Evolutionary conservation across 1,140 invertebrate genomes (phyloP).

Genomic region (Sitobion miscanthi): DNA sequence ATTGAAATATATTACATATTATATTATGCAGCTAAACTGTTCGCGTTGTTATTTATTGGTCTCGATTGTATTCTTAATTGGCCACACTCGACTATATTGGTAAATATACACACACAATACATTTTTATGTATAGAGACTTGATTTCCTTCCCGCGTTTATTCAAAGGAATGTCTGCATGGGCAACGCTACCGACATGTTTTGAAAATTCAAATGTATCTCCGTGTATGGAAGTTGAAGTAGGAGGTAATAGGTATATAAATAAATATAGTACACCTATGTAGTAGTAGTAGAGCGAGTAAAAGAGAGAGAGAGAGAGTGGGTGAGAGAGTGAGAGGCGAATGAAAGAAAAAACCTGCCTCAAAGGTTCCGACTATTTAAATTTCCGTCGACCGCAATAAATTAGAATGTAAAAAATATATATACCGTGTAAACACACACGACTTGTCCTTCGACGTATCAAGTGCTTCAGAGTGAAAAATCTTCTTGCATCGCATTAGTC

Average conservation of each 20-base stretch:
- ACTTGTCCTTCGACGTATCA: slow-evolving; percentile 46
- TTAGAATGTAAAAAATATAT: slow-evolving; percentile 39
- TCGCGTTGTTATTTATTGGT: slow-evolving; percentile 36
- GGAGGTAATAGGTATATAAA: neutral
- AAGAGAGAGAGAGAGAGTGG: too few species aligned
- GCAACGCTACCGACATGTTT: slow-evolving; percentile 26
- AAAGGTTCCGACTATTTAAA: slow-evolving; percentile 50
- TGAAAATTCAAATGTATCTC: slow-evolving; percentile 5
- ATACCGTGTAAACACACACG: slow-evolving; percentile 20
- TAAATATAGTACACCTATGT: neutral
- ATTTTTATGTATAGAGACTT: neutral
- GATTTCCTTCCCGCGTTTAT: neutral
- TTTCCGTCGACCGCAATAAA: slow-evolving; percentile 45
- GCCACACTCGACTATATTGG: neutral
- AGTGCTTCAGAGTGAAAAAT: slow-evolving; percentile 42
- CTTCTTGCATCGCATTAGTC: neutral
- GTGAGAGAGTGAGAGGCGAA: neutral
- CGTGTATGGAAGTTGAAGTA: neutral
- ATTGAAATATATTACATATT: neutral
- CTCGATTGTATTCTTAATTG: slow-evolving; percentile 31
- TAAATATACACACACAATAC: neutral
- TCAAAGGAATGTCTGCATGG: slow-evolving; percentile 9
- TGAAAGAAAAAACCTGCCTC: neutral
- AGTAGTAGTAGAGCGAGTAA: neutral
- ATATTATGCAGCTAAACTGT: neutral